Conservation (phyloP, 1,140 invertebrate species). For the Leptonema lineaticorne region DNA sequence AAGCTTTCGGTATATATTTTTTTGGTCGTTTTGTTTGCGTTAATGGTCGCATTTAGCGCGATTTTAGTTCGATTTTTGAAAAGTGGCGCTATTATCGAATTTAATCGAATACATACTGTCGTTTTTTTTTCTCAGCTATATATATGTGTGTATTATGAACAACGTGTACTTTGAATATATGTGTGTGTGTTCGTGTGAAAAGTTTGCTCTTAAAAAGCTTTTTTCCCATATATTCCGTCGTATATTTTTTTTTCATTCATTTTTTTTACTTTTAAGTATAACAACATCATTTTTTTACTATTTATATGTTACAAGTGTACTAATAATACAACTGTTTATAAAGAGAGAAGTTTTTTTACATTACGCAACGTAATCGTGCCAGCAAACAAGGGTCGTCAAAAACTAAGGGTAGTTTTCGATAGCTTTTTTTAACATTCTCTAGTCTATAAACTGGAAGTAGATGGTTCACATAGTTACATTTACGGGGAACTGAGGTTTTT, state of each 20-base stretch:
- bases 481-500: too few relatives aligned
- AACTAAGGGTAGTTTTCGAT: conserved; percentile 13
- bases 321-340: not conserved
- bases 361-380: conserved; percentile 21
- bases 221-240: not conserved
- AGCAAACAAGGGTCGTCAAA: conserved; percentile 13
- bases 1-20: conserved; percentile 11
- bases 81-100: too few relatives aligned
- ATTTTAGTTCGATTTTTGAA: too few relatives aligned
- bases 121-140: not conserved
- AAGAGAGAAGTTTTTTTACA: not conserved
- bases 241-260: too few relatives aligned
- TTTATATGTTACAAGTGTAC: not conserved
- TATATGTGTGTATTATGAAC: not conserved
- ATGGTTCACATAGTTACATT: too few relatives aligned
- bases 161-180: not conserved
- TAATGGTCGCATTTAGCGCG: not conserved
- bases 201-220: conserved; percentile 7
- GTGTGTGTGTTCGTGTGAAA: conserved; percentile 4
- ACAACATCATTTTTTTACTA: conserved; percentile 5
- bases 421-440: too few relatives aligned
- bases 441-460: too few relatives aligned
- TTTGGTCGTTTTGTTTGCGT: conserved; percentile 1
- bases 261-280: not conserved
- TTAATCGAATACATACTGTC: too few relatives aligned